Evolutionary conservation across 2,797 vertebrate species (phyloP).

Genomic region (Chelon labrosus): DNA sequence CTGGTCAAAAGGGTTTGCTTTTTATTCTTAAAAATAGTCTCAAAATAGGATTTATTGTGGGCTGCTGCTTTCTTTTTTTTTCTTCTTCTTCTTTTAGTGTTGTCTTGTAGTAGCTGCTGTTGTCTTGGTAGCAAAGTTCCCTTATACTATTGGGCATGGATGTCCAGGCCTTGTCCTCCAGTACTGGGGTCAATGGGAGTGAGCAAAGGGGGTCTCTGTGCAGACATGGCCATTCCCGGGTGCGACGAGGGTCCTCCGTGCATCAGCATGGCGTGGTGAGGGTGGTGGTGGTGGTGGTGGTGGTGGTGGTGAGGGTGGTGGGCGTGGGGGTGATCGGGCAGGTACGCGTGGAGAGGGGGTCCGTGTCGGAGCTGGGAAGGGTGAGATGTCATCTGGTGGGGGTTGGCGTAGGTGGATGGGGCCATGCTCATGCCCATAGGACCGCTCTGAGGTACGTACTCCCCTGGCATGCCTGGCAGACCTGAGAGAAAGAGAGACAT

Average conservation of each 20-base stretch:
- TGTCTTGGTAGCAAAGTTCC: constrained; percentile 91
- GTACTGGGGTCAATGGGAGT: constrained; percentile 92
- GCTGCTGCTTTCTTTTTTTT: constrained; percentile 67
- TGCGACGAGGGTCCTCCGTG: constrained; percentile 94
- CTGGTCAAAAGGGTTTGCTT: constrained; percentile 91
- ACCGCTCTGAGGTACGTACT: constrained; percentile 98
- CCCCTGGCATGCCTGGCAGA: constrained; percentile 97
- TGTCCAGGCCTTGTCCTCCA: constrained; percentile 95
- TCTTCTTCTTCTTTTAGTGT: constrained; percentile 36
- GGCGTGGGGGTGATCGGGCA: constrained; percentile 90
- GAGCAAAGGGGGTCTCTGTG: constrained; percentile 93
- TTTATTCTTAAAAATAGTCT: constrained; percentile 91
- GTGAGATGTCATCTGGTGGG: constrained; percentile 92
- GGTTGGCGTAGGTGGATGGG: constrained; percentile 92
- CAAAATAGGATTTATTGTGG: constrained; percentile 88
- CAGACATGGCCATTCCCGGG: constrained; percentile 94
- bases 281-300: constrained; percentile 89
- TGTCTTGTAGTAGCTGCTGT: constrained; percentile 79
- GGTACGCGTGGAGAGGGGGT: constrained; percentile 91
- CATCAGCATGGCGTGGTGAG: constrained; percentile 94
- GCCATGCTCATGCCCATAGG: constrained; percentile 99
- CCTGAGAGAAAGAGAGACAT: constrained; percentile 81
- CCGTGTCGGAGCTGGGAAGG: constrained; percentile 92
- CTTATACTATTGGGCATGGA: constrained; percentile 94
- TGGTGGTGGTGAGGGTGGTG: constrained; percentile 91